phyloP scores from a whole-genome alignment of 1,140 invertebrate genomes.

The Saxidomus purpurata region DNA sequence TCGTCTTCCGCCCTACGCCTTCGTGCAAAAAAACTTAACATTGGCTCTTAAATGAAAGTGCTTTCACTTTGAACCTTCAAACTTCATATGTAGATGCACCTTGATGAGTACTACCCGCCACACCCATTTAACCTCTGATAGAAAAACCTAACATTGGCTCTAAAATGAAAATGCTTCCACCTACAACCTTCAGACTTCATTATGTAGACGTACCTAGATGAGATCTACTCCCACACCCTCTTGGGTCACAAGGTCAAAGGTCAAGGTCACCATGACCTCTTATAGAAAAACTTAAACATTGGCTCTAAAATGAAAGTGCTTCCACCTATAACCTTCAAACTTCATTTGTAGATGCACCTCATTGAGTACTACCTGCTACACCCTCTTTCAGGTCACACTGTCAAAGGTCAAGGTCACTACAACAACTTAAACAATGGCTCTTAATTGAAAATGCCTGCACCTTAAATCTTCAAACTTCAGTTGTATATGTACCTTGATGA shows the following conservation, averaged over 20 bases:
- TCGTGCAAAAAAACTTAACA: constrained; percentile 42
- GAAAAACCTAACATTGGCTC: constrained; percentile 23
- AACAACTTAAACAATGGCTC: not conserved
- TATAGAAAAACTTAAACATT: constrained; percentile 29
- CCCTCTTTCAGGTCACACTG: constrained; percentile 22
- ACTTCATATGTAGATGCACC: constrained; percentile 5
- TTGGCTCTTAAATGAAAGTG: constrained; percentile 45
- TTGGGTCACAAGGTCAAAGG: constrained; percentile 35
- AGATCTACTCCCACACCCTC: constrained; percentile 23
- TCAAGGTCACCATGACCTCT: constrained; percentile 26
- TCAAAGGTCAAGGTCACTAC: constrained; percentile 35
- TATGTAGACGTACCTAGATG: constrained; percentile 39
- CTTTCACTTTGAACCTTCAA: constrained; percentile 40
- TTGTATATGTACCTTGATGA: constrained; percentile 1
- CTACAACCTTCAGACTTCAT: constrained; percentile 46
- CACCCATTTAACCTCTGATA: constrained; percentile 2
- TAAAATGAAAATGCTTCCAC: constrained; percentile 37
- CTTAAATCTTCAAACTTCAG: not conserved
- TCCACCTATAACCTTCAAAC: constrained; percentile 29
- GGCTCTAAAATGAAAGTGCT: constrained; percentile 48
- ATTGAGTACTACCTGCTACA: constrained; percentile 32
- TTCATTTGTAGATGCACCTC: constrained; percentile 40
- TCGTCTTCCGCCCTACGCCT: constrained; percentile 29
- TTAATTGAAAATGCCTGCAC: not conserved
- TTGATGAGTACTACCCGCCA: constrained; percentile 37